Percentiles rank a stretch among this genome's conserved stretches.
phyloP scores from a whole-genome alignment of 2,113 vertebrate species.

The Gorsachius goisagi region DNA sequence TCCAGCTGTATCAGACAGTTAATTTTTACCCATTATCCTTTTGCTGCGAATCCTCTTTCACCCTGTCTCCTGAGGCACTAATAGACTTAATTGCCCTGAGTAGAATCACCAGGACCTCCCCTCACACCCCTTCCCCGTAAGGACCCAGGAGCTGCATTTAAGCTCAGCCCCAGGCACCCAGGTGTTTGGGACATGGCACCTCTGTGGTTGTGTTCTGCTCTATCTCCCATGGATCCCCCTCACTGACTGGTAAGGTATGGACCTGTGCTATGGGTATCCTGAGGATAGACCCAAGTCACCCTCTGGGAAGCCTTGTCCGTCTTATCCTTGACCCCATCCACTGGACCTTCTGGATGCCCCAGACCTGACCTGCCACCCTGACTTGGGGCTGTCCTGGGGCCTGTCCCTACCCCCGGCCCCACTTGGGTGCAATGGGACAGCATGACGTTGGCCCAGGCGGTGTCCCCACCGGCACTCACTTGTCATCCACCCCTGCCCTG shows the following conservation, averaged over 20 bases:
- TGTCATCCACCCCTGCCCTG: too few species aligned
- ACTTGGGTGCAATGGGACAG: neutral
- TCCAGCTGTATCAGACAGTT: neutral
- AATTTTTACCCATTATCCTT: neutral
- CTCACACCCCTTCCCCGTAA: neutral
- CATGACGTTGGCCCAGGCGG: neutral
- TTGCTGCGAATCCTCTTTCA: neutral
- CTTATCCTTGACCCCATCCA: neutral
- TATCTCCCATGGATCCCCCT: rapidly evolving
- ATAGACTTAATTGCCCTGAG: neutral
- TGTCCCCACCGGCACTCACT: rapidly evolving
- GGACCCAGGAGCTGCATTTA: neutral
- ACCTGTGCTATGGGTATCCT: neutral
- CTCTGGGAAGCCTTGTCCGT: neutral
- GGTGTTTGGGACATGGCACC: neutral
- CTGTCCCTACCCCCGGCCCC: neutral
- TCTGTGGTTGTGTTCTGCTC: neutral
- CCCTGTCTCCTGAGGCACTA: neutral
- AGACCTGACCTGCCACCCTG: neutral
- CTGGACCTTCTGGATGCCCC: neutral
- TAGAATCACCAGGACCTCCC: neutral
- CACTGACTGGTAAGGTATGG: neutral
- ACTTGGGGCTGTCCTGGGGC: neutral
- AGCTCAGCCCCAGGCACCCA: neutral
- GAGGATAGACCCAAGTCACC: neutral